Evolutionary conservation across 92 coral and sea anemone genomes (phyloP), one percentile per base, ranked within the genome.

Genomic region (Zoanthus sansibaricus): DNA sequence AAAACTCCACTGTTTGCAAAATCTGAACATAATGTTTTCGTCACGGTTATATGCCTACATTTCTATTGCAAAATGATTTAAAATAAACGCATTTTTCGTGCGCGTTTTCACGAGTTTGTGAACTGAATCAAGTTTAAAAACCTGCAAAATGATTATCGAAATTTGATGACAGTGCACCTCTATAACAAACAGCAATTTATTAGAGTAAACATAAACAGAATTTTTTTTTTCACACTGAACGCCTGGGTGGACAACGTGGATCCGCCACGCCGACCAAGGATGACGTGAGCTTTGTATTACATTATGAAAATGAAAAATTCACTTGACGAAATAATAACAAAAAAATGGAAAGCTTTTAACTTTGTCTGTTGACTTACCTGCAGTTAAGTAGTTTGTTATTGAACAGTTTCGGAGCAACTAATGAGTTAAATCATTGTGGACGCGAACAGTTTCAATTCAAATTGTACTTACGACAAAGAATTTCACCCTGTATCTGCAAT

Each of bases 261-360:
- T 17, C 17, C 62, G 82, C 82, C 82, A 76, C 82, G 82, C 82
- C 82, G 82, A 55, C 82, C 78, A 75, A 16, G 16, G 52, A 46
- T 75, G 55, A 62, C 69, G 69, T 30, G 74, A 69, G 74, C 15
- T 32, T 69, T 33, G 17, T 30, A 30, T 69, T 69, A 25, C 25
- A 69, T 69, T 30, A 33, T 14, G 33, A 69, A 69, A 69, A 69
- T 32, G 15, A 20, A 15, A 9, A 69, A 69, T 33, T 69, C 74
- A 31, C 31, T 30, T 69, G 11, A 69, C 5, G 46, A 31, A 30
- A 33, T 69, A 69, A 9, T 4, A 69, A 25, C 3, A 8, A 7
- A 30, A 30, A 20, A 7, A 58, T 13, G 17, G 33, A 4, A 32
- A 69, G 16, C 45, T 18, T 9, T 69, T 69, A 52, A 76, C 82